Evolutionary conservation across 2,797 vertebrate genomes (phyloP), one percentile per base, ranked within the genome.

Genomic region (Brachymystax lenok): DNA sequence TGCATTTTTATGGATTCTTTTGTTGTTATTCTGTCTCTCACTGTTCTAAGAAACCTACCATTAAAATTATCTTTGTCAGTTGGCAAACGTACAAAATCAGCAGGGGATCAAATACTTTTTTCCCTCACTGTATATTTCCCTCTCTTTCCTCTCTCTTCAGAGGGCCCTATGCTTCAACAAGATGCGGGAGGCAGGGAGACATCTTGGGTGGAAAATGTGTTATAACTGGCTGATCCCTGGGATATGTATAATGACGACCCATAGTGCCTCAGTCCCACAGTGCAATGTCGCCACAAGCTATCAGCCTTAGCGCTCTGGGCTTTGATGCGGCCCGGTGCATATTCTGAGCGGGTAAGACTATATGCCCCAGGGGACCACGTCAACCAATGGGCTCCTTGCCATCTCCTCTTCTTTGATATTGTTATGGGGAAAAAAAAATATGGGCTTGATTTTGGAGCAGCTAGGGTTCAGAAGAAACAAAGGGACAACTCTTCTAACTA

Each of bases 291-390:
- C 87, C 78, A 52, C 82, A 78, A 84, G 86, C 88, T 80, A 75
- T 87, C 84, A 81, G 86, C 79, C 76, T 21, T 40, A 21, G 71
- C 63, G 77, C 86, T 61, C 73, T 24, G n/a, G 17, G 74, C 85
- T 92, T 90, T 90, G 87, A 90, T 88, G 87, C 83, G 68, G 81
- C 82, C 80, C 80, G 2, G 59, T 80, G 80, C 80, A 78, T 86
- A 82, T 86, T 85, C 83, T 70, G 74, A 50, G 74, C 81, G 78
- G 75, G 88, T 91, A 92, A 92, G 88, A 56, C 84, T 88, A 92
- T 91, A 87, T 75, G 87, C 85, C 87, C 89, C 75, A 64, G 78
- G 90, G 87, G 89, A 84, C 64, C 64, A 79, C 86, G 90, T 84
- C 88, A 87, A 69, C 87, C 83, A 90, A 89, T 87, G 82, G 87